Base-by-base conservation (phyloP, 2,888 invertebrate genomes). In the Gasteruption jaculator region DNA sequence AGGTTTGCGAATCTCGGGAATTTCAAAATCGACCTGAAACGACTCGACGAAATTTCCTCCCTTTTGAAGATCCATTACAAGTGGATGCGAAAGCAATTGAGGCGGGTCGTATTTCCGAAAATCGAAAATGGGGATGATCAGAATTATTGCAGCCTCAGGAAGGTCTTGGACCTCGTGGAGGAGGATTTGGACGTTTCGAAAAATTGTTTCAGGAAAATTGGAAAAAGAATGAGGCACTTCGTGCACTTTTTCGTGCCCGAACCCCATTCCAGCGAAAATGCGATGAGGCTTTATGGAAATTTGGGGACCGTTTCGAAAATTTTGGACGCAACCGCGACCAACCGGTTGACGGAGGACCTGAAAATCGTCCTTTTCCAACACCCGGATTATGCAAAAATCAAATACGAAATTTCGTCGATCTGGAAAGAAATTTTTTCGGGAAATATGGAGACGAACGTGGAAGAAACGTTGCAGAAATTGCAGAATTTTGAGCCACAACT, bases 21-120 rank as follows among this genome's bases (percentile, higher is more conserved):
- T n/a, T n/a, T n/a, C n/a, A n/a, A n/a, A n/a, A n/a, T n/a, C n/a
- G n/a, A n/a, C n/a, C n/a, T n/a, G n/a, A n/a, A n/a, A n/a, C n/a
- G n/a, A n/a, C n/a, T n/a, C n/a, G 72, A 78, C 35, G 77, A 80
- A 45, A 70, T 81, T 2, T 68, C 80, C 27, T 77, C 80, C n/a
- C 73, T 80, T 36, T 58, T 88, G 1, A 74, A 79, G 49, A 73
- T 86, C 8, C 86, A 88, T 60, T 84, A 80, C 55, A 84, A 81
- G 65, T 89, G 88, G 88, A 63, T 88, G 24, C 69, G 76, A 12
- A 88, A 88, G 61, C n/a, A n/a, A n/a, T n/a, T n/a, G n/a, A n/a
- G n/a, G n/a, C n/a, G n/a, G n/a, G n/a, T n/a, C n/a, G n/a, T n/a
- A n/a, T n/a, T n/a, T n/a, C n/a, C n/a, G n/a, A n/a, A n/a, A n/a